phyloP scores from a whole-genome alignment of 2,797 vertebrate genomes.

The Danio jaintianensis region DNA sequence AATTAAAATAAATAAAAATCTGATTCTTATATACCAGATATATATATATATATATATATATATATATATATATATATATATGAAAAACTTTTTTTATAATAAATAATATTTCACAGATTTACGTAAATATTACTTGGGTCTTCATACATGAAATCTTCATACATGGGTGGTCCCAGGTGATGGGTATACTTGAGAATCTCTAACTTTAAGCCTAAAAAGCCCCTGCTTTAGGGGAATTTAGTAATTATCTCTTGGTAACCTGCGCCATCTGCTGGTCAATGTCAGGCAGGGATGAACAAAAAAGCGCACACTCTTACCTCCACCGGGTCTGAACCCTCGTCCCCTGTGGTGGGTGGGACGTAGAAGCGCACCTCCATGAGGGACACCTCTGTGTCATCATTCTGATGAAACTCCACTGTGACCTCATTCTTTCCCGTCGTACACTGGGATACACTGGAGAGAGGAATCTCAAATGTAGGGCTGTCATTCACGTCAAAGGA shows the following conservation, averaged over 20 bases:
- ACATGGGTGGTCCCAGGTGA: too few species aligned
- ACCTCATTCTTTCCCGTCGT: conserved; percentile 98
- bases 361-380: conserved; percentile 99
- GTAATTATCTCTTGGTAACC: background rate
- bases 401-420: conserved; percentile 97
- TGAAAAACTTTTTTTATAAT: too few species aligned
- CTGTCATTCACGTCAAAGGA: conserved; percentile 94
- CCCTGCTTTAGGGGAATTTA: background rate
- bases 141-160: background rate
- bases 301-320: conserved; percentile 44
- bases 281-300: background rate
- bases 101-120: background rate
- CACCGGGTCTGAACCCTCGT: conserved; percentile 90
- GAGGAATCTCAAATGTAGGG: conserved; percentile 91
- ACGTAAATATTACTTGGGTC: background rate
- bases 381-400: conserved; percentile 93
- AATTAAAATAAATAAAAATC: too few species aligned
- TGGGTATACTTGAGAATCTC: background rate
- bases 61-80: too few species aligned
- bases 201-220: background rate
- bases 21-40: too few species aligned
- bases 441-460: conserved; percentile 96
- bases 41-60: too few species aligned
- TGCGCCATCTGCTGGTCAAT: conserved; percentile 28
- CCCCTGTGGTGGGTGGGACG: conserved; percentile 89